Base-by-base conservation (phyloP, 2,888 invertebrate genomes). In the Anaspis maculata region DNA sequence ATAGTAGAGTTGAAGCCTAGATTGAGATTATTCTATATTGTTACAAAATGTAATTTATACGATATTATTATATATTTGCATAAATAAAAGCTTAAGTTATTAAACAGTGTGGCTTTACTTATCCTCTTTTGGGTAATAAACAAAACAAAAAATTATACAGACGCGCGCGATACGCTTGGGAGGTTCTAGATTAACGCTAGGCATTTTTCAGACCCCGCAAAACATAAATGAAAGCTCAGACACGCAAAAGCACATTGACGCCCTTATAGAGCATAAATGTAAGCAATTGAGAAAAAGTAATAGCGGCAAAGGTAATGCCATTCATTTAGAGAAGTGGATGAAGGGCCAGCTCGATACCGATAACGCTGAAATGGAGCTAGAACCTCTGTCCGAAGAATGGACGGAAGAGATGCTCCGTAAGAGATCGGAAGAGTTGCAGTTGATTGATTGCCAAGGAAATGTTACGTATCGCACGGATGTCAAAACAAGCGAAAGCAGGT, bases 291-390 rank as follows among this genome's bases (percentile, higher is more conserved):
- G 74, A 44, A 77, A 76, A 58, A 69, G 68, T 29, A 73, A 73
- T 28, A 69, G 73, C 22, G 77, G 78, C 51, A 78, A 76, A 58
- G 81, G 81, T 10, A 82, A 80, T 34, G 82, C 83, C 1, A 61
- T 83, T 28, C 84, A 84, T 51, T 66, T 85, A 44, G 83, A 83
- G 44, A 76, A 82, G 52, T 85, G 85, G 85, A 84, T 85, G 80
- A 82, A 81, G 37, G 79, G 82, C 3, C 74, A 83, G 39, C 71
- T 83, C 29, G 80, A 80, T 44, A 69, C 73, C 22, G 48, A 30
- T 27, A 39, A 30, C 12, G 34, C 36, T 7, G 45, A 30, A 47
- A 56, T 67, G 1, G 66, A 64, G 21, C 58, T 63, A 9, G 76
- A 76, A 56, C 66, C 71, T 2, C 70, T 74, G 27, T 70, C 73